Percentiles rank a stretch among this genome's conserved stretches.
These are phyloP conservation scores for Aromia moschata DNA, from an alignment of 2,888 invertebrate species.

Conservation along the genomic window DNA sequence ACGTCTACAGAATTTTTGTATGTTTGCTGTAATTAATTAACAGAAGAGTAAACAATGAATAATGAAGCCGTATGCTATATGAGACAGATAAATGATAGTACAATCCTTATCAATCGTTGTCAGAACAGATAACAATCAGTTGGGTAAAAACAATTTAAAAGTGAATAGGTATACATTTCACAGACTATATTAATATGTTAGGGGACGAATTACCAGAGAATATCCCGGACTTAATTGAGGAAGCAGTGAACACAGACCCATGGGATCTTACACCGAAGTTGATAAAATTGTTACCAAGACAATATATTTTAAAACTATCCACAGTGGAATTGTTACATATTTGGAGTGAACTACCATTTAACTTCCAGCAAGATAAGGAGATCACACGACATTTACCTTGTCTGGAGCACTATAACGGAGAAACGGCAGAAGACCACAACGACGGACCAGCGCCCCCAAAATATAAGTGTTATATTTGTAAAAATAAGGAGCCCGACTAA, in stretches of 20 bases:
- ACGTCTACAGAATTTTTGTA: too few species aligned
- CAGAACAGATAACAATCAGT: too few species aligned
- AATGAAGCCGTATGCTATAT: too few species aligned
- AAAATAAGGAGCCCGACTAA: conserved; percentile 7
- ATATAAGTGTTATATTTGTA: conserved; percentile 30
- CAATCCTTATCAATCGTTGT: too few species aligned
- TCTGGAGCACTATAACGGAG: conserved; percentile 39
- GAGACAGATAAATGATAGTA: too few species aligned
- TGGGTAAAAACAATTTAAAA: too few species aligned
- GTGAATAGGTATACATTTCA: too few species aligned
- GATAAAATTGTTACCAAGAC: conserved; percentile 25
- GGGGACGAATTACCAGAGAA: too few species aligned
- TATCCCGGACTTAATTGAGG: conserved; percentile 5
- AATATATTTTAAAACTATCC: conserved; percentile 25
- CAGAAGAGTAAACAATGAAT: too few species aligned
- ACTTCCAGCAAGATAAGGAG: conserved; percentile 32
- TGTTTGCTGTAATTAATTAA: too few species aligned
- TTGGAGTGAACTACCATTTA: conserved; percentile 30
- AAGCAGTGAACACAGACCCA: neutral
- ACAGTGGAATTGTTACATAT: conserved; percentile 25
- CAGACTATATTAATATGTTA: too few species aligned
- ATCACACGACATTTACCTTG: conserved; percentile 35
- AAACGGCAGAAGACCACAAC: conserved; percentile 33
- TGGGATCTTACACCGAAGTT: conserved; percentile 15
- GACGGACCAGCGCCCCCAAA: conserved; percentile 42